Conservation (phyloP, 2,888 invertebrate species). For the Melanophora roralis region DNA sequence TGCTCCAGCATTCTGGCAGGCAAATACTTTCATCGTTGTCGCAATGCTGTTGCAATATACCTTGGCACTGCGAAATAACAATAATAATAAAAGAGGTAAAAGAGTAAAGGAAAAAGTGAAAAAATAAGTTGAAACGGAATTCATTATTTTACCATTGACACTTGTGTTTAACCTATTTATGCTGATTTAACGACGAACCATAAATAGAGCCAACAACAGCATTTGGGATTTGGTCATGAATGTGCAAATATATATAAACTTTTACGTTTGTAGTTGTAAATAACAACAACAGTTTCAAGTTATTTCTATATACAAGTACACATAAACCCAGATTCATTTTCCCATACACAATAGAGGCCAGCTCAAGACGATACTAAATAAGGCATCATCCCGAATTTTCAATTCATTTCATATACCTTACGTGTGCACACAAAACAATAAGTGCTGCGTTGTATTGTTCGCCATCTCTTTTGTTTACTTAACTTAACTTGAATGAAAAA, state of each 20-base stretch:
- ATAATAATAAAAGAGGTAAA: no score
- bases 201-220: constrained; percentile 70
- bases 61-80: neutral
- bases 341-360: no score
- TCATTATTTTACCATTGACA: constrained; percentile 74
- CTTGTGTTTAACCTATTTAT: constrained; percentile 75
- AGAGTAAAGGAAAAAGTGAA: neutral
- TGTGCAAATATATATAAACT: constrained; percentile 43
- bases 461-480: no score
- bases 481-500: no score
- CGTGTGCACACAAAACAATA: no score
- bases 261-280: constrained; percentile 23
- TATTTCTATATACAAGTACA: neutral
- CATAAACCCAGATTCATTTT: no score
- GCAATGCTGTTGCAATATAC: constrained; percentile 39
- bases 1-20: neutral
- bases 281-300: neutral
- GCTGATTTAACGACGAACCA: constrained; percentile 74
- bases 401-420: no score
- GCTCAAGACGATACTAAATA: no score
- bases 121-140: constrained; percentile 61
- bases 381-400: no score
- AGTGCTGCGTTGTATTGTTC: no score
- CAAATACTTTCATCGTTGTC: neutral
- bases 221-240: constrained; percentile 57